These are phyloP conservation scores for Pungitius pungitius DNA, from an alignment of 2,113 vertebrate genomes.

Conservation along the genomic window DNA sequence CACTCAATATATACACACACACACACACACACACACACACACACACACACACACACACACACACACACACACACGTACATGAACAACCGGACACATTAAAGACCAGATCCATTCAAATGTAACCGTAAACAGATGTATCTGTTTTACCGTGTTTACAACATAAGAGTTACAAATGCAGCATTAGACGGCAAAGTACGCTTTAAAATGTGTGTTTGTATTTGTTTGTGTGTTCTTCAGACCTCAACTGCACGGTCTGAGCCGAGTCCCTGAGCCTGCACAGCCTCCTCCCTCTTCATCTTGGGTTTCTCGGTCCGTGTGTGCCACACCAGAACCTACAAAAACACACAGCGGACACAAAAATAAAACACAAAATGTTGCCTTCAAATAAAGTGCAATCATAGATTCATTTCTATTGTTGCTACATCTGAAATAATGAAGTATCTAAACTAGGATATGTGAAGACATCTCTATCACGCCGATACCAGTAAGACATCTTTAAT, in stretches of 20 bases:
- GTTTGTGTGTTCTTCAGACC: constrained; percentile 77
- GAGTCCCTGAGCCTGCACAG: constrained; percentile 86
- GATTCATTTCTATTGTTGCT: not conserved
- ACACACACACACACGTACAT: not conserved
- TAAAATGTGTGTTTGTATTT: constrained; percentile 30
- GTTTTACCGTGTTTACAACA: constrained; percentile 68
- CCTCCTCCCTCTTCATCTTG: constrained; percentile 92
- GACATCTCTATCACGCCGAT: not conserved
- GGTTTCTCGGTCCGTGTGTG: constrained; percentile 93
- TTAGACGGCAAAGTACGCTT: constrained; percentile 42
- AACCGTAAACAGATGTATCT: constrained; percentile 2
- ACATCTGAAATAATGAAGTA: not conserved
- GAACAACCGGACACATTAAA: constrained; percentile 24
- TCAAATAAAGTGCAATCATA: not conserved
- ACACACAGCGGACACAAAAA: not conserved
- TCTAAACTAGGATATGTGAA: not conserved
- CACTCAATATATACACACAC: constrained; percentile 25
- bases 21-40: not conserved
- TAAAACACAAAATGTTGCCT: not conserved
- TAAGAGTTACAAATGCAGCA: constrained; percentile 46
- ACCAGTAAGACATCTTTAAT: not conserved
- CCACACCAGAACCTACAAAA: constrained; percentile 88
- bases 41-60: constrained; percentile 13
- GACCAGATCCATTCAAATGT: constrained; percentile 24
- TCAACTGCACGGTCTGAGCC: constrained; percentile 88